Conservation (phyloP, 2,113 vertebrate species). For the Tyto alba region DNA sequence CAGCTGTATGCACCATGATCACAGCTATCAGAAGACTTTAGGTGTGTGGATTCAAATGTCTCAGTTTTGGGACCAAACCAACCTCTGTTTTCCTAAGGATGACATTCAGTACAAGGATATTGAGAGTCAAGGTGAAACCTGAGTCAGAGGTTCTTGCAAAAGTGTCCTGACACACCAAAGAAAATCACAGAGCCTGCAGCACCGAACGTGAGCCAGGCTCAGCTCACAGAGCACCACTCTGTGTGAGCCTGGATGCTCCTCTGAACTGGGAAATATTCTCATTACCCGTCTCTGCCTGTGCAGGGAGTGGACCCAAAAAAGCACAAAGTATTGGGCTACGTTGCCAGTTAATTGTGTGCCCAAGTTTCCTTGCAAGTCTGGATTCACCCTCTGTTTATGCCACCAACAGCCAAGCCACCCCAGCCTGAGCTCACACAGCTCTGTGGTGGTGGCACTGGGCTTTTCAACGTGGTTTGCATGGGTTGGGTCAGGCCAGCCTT, state of each 20-base stretch:
- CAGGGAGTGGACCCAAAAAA: not conserved
- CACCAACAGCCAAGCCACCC: not conserved
- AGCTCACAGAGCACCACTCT: not conserved
- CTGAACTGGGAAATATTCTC: not conserved
- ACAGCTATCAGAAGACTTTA: not conserved
- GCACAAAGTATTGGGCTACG: not conserved
- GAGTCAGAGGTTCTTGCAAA: not conserved
- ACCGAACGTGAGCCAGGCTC: not conserved
- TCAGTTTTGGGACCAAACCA: not conserved
- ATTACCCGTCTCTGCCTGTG: not conserved
- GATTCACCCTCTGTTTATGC: not conserved
- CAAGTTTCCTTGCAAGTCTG: rapidly evolving
- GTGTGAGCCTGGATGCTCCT: not conserved
- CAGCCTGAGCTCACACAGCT: not conserved
- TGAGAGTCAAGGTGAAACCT: not conserved
- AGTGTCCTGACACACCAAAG: not conserved
- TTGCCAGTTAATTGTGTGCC: not conserved
- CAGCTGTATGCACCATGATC: not conserved
- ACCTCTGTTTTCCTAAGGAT: not conserved
- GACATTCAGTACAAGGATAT: not conserved
- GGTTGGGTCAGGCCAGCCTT: not conserved
- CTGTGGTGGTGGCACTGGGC: rapidly evolving
- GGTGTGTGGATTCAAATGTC: not conserved
- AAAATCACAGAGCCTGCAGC: not conserved
- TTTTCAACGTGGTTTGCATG: not conserved